Evolutionary conservation across 2,888 invertebrate species (phyloP).

Genomic region (Cheilosia grossa): DNA sequence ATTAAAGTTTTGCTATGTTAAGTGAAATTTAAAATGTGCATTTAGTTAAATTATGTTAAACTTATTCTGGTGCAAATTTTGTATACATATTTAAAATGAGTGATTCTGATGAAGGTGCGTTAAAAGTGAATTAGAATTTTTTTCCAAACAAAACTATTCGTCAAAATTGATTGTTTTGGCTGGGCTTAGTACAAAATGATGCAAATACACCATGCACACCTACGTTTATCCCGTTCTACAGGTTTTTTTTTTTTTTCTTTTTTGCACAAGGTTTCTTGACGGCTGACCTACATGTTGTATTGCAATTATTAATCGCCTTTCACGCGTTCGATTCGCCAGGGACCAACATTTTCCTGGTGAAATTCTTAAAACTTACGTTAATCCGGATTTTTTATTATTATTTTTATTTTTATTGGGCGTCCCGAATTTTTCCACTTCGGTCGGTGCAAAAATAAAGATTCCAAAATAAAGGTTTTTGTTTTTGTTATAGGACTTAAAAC

Average conservation of each 20-base stretch:
- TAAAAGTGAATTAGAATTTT: constrained; percentile 33
- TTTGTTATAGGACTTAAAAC: no score
- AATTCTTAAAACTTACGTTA: no score
- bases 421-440: no score
- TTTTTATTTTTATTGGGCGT: no score
- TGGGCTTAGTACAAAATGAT: constrained; percentile 3
- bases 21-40: constrained; percentile 25
- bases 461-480: no score
- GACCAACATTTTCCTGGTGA: no score
- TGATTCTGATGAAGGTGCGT: constrained; percentile 78
- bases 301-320: constrained; percentile 14
- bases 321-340: no score
- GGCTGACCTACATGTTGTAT: neutral
- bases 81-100: constrained; percentile 74
- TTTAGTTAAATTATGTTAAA: constrained; percentile 20
- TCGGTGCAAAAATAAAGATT: no score
- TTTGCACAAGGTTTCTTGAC: constrained; percentile 10
- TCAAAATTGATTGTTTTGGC: constrained; percentile 61
- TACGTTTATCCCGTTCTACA: constrained; percentile 1
- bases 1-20: constrained; percentile 11
- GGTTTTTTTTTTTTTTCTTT: constrained; percentile 17
- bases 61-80: constrained; percentile 8
- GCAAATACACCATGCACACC: neutral
- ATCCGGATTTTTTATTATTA: no score
- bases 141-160: constrained; percentile 35